Percentiles rank a stretch among this genome's conserved stretches.
These are phyloP conservation scores for Pogonocichla stellata DNA, from an alignment of 2,113 vertebrate genomes.

Conservation along the genomic window DNA sequence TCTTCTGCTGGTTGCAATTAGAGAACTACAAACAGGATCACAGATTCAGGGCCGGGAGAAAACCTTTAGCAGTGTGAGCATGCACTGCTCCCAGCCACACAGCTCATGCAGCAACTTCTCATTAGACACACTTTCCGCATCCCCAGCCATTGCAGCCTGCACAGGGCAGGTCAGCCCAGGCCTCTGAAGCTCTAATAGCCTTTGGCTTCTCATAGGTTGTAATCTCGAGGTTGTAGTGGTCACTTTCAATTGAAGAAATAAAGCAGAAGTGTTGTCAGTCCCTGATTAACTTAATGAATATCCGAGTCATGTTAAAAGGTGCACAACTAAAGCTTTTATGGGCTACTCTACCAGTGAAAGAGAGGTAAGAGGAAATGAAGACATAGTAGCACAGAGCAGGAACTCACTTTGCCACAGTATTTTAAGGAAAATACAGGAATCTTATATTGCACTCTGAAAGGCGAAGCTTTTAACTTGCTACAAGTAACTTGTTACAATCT, in stretches of 20 bases:
- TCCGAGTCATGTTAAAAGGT: background rate
- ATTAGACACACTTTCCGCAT: accelerated
- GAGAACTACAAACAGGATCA: conserved; percentile 14
- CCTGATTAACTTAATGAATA: background rate
- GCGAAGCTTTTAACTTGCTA: background rate
- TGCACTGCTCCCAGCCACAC: background rate
- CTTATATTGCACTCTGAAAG: background rate
- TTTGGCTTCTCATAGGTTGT: background rate
- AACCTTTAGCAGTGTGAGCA: background rate
- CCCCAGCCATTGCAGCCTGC: background rate
- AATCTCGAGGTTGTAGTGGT: background rate
- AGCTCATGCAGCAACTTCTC: background rate
- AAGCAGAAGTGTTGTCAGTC: background rate
- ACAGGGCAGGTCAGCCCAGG: background rate
- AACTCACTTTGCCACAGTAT: background rate
- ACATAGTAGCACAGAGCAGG: background rate
- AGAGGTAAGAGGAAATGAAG: background rate
- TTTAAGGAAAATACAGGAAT: background rate
- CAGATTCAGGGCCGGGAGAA: background rate
- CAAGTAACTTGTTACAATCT: background rate
- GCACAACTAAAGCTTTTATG: background rate
- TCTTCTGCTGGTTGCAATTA: conserved; percentile 20
- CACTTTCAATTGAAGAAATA: background rate
- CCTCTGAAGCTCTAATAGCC: background rate
- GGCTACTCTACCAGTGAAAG: background rate